Conservation (phyloP, 2,113 vertebrate species). For the Aix galericulata region DNA sequence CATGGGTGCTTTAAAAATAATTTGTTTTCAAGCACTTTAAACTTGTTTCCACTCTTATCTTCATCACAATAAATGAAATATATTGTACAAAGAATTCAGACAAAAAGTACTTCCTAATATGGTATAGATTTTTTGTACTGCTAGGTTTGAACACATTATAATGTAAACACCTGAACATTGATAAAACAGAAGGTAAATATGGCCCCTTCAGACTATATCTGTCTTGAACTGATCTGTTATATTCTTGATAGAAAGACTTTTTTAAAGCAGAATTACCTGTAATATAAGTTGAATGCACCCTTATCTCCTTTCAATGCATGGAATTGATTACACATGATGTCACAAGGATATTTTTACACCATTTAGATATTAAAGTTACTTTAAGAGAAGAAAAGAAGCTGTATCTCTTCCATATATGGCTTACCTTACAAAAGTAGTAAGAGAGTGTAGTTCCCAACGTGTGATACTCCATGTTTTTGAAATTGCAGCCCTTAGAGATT, state of each 20-base stretch:
- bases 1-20: not conserved
- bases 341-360: not conserved
- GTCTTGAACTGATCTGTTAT: not conserved
- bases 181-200: not conserved
- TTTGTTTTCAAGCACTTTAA: not conserved
- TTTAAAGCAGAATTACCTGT: not conserved
- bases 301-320: not conserved
- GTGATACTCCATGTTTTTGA: constrained; percentile 46
- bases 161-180: not conserved
- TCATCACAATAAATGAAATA: not conserved
- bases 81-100: not conserved
- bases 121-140: not conserved
- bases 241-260: not conserved
- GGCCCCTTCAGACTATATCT: not conserved
- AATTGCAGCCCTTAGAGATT: constrained; percentile 46
- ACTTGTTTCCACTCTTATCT: not conserved
- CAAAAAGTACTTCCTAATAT: not conserved
- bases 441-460: not conserved
- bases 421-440: constrained; percentile 30
- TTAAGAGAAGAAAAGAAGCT: not conserved
- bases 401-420: not conserved
- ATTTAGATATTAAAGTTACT: not conserved
- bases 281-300: not conserved
- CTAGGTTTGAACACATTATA: not conserved
- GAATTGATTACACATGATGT: not conserved